phyloP scores from a whole-genome alignment of 2,113 vertebrate species.

The Neolamprologus cancellatus region DNA sequence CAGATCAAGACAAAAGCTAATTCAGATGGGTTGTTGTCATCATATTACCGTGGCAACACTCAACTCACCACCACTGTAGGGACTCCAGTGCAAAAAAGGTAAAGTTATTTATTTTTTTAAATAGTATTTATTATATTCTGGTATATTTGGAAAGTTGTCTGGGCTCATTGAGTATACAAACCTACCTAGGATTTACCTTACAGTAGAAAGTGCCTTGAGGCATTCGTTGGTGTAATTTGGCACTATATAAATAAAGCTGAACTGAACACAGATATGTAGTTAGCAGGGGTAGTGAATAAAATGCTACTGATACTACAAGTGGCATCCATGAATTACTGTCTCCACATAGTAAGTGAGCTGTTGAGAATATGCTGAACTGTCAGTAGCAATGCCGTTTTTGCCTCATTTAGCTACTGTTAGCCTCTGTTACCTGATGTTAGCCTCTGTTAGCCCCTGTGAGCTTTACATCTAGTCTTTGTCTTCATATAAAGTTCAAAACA shows the following conservation, averaged over 20 bases:
- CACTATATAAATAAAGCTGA: background rate
- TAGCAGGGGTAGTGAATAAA: background rate
- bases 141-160: background rate
- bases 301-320: background rate
- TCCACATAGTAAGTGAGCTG: background rate
- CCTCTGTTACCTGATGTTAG: background rate
- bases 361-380: background rate
- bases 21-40: background rate
- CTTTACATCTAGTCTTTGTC: background rate
- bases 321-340: background rate
- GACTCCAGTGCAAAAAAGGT: background rate
- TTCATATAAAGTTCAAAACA: background rate
- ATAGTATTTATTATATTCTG: background rate
- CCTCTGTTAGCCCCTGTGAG: background rate
- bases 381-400: fast-evolving
- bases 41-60: background rate
- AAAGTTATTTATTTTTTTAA: background rate
- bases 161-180: background rate
- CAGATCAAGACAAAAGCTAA: background rate
- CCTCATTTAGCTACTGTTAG: background rate
- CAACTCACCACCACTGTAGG: background rate
- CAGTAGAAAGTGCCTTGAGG: background rate
- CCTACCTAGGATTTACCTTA: background rate
- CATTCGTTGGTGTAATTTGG: fast-evolving
- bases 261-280: background rate